A percentile compares a stretch with the other conserved stretches of the same genome.
Conservation (phyloP, 1,140 invertebrate species). For the Drosophila ficusphila region DNA sequence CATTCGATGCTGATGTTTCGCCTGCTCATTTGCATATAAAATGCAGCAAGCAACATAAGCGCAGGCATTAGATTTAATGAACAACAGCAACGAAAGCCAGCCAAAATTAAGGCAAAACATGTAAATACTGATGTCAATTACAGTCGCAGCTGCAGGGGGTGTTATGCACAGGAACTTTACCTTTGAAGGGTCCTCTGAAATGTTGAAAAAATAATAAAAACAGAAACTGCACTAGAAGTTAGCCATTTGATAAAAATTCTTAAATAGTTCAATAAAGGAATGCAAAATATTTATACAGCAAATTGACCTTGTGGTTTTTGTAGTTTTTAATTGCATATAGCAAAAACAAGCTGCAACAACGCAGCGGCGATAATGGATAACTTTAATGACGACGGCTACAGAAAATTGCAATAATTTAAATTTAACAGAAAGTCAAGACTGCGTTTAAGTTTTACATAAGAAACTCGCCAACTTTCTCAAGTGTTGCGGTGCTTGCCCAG, state of each 20-base stretch:
- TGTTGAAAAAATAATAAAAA: no score
- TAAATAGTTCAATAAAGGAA: no score
- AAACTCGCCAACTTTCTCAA: constrained; percentile 48
- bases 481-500: background rate
- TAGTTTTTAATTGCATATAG: no score
- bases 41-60: constrained; percentile 42
- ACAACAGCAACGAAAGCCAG: constrained; percentile 42
- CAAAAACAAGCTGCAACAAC: constrained; percentile 10
- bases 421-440: constrained; percentile 48
- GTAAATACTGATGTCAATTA: no score
- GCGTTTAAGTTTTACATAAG: constrained; percentile 59
- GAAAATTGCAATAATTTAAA: constrained; percentile 74
- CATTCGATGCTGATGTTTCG: constrained; percentile 25
- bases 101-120: constrained; percentile 66
- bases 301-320: no score
- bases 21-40: constrained; percentile 68
- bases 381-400: constrained; percentile 42
- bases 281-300: no score
- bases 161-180: constrained; percentile 1
- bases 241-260: no score
- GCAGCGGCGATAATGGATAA: constrained; percentile 22
- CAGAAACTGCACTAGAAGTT: no score
- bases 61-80: constrained; percentile 13
- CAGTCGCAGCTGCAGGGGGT: constrained; percentile 15
- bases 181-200: no score